Conservation (phyloP, 2,797 vertebrate genomes). For the Parauchenoglanis ngamensis region DNA sequence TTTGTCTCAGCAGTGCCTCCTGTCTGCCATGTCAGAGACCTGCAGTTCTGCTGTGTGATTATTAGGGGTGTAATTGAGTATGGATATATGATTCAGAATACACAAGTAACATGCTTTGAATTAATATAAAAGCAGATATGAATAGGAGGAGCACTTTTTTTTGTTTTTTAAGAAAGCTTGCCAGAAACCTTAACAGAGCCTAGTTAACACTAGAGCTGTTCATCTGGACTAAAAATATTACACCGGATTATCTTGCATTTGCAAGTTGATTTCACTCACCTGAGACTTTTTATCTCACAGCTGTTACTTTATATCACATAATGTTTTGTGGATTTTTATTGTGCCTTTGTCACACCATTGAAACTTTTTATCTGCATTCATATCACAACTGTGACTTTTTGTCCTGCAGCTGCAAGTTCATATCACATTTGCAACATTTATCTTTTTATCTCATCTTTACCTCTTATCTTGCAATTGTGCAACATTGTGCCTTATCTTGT, state of each 20-base stretch:
- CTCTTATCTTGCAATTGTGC: neutral
- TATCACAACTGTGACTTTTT: neutral
- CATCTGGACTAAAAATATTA: neutral
- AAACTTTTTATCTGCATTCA: too few relatives aligned
- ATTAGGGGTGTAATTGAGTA: neutral
- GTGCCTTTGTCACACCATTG: too few relatives aligned
- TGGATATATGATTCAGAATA: neutral
- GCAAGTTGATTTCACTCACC: neutral
- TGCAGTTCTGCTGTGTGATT: neutral
- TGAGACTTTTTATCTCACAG: neutral
- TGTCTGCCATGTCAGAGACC: neutral
- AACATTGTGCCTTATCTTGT: neutral
- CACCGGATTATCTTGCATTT: neutral
- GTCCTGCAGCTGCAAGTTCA: neutral
- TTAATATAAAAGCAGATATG: neutral
- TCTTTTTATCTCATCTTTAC: neutral
- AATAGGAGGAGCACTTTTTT: neutral
- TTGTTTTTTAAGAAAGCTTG: neutral
- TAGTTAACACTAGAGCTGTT: neutral
- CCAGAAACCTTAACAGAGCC: neutral
- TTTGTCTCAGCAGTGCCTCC: slow-evolving; percentile 31
- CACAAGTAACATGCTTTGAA: neutral
- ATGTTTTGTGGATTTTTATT: too few relatives aligned
- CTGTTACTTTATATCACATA: neutral
- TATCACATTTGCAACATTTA: neutral